A percentile compares a stretch with the other conserved stretches of the same genome.
Conservation (phyloP, 1,140 invertebrate genomes). For the Monochamus saltuarius region DNA sequence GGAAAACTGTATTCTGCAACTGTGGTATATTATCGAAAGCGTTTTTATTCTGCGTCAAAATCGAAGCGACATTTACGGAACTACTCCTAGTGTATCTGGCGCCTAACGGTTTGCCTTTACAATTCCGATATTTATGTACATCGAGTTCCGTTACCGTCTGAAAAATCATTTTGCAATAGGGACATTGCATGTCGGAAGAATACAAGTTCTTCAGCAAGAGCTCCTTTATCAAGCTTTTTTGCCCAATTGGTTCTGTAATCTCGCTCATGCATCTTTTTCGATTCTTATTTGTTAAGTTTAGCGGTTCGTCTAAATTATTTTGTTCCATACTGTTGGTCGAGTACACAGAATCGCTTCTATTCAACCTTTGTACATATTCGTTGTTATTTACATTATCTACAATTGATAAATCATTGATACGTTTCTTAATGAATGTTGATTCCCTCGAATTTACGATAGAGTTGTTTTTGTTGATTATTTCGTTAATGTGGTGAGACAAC, state of each 20-base stretch:
- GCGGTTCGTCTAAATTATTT: conserved; percentile 55
- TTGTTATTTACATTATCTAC: conserved; percentile 26
- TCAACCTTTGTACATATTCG: conserved; percentile 14
- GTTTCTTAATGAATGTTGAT: conserved; percentile 35
- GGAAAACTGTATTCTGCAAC: conserved; percentile 52
- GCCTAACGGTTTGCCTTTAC: conserved; percentile 45
- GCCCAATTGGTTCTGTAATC: conserved; percentile 38
- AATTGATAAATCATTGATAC: conserved; percentile 15
- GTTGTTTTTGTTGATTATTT: conserved; percentile 48
- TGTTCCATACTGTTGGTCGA: conserved; percentile 9
- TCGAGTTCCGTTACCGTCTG: conserved; percentile 51
- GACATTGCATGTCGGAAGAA: conserved; percentile 48
- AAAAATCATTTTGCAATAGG: conserved; percentile 52
- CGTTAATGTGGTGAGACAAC: conserved; percentile 45
- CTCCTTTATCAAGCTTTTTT: conserved; percentile 72
- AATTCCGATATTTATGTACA: conserved; percentile 47
- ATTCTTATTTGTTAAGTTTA: conserved; percentile 66
- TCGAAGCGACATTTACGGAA: conserved; percentile 51
- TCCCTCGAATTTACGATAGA: conserved; percentile 43
- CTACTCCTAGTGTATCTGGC: conserved; percentile 47
- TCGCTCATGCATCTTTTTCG: conserved; percentile 64
- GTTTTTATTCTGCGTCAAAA: conserved; percentile 51
- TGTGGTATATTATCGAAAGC: conserved; percentile 48
- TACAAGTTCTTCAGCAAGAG: conserved; percentile 65
- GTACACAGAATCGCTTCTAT: conserved; percentile 2